Evolutionary conservation across 2,797 vertebrate species (phyloP).

Genomic region (Adrianichthys oophorus): DNA sequence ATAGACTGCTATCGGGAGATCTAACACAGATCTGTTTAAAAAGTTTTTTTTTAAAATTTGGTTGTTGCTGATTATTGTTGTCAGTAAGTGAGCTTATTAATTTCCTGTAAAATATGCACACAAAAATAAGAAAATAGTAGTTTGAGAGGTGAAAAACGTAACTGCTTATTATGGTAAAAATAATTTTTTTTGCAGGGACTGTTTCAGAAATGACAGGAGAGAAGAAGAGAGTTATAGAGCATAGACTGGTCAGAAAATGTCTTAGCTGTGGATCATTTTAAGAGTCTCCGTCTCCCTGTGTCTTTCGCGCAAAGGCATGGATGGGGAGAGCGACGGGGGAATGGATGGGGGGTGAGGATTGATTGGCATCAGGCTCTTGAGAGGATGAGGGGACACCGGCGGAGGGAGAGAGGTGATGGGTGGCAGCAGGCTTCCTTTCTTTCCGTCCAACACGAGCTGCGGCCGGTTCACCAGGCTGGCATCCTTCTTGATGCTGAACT

Average conservation of each 20-base stretch:
- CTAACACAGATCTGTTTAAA: no score
- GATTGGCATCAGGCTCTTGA: constrained; percentile 80
- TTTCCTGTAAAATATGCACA: constrained; percentile 34
- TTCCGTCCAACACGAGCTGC: constrained; percentile 68
- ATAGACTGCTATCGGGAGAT: constrained; percentile 10
- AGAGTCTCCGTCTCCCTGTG: constrained; percentile 83
- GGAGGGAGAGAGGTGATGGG: constrained; percentile 71
- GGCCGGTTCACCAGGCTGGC: constrained; percentile 62
- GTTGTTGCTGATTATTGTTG: no score
- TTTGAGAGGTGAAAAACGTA: constrained; percentile 40
- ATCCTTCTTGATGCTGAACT: constrained; percentile 69
- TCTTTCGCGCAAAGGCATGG: constrained; percentile 72
- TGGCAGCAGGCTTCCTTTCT: constrained; percentile 67
- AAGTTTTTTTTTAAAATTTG: no score
- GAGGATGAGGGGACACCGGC: constrained; percentile 68
- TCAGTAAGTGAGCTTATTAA: no score
- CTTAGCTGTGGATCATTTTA: constrained; percentile 80
- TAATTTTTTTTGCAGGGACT: constrained; percentile 17
- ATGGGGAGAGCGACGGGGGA: constrained; percentile 69
- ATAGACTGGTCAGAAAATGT: constrained; percentile 63
- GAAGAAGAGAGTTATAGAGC: constrained; percentile 71
- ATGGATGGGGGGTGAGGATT: constrained; percentile 74
- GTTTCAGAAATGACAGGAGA: constrained; percentile 49
- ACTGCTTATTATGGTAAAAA: constrained; percentile 35
- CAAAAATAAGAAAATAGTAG: constrained; percentile 44